These are phyloP conservation scores for Athene noctua DNA, from an alignment of 2,113 vertebrate species.

Conservation along the genomic window DNA sequence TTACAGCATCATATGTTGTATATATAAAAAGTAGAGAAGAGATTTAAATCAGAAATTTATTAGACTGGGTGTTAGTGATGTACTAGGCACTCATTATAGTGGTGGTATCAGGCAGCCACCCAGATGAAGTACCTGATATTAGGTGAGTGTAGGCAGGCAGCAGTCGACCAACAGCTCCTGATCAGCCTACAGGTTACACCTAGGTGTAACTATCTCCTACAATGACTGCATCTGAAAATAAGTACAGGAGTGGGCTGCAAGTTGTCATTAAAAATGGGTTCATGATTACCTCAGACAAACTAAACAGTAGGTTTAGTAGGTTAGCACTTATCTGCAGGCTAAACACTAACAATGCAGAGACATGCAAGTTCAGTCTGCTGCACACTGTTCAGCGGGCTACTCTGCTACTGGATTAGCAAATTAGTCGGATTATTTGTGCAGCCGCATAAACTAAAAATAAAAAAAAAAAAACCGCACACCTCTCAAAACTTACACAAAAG, in stretches of 20 bases:
- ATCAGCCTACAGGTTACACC: background rate
- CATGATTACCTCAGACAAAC: background rate
- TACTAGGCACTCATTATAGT: background rate
- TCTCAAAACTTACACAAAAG: background rate
- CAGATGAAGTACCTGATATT: background rate
- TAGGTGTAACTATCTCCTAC: background rate
- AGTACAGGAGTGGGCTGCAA: background rate
- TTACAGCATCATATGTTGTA: background rate
- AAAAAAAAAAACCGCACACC: accelerated
- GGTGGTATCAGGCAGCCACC: background rate
- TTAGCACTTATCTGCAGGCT: background rate
- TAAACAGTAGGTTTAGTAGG: background rate
- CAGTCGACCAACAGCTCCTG: background rate
- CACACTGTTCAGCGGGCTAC: background rate
- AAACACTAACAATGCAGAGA: background rate
- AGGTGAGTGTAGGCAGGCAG: background rate
- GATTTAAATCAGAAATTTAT: background rate
- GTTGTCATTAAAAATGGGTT: background rate
- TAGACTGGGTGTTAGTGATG: background rate
- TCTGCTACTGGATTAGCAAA: background rate
- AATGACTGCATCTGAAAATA: background rate
- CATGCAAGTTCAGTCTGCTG: background rate
- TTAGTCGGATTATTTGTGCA: background rate
- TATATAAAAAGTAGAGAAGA: background rate
- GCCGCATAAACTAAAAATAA: background rate